These are phyloP conservation scores for Sebastiscus albofasciatus DNA, from an alignment of 2,797 vertebrate genomes.

Conservation along the genomic window DNA sequence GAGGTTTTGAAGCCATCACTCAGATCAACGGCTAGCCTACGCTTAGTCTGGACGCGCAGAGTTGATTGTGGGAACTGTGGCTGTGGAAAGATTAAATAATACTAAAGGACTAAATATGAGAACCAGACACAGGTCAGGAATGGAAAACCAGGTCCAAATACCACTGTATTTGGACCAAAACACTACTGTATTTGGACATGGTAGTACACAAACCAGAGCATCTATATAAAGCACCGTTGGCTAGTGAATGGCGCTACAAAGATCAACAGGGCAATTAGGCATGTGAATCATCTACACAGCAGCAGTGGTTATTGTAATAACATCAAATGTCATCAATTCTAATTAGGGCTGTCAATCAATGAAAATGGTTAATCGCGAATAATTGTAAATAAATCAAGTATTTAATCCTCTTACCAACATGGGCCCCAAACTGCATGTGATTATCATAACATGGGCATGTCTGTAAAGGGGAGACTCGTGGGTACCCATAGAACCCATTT, in stretches of 20 bases:
- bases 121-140: slow-evolving; percentile 46
- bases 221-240: slow-evolving; percentile 12
- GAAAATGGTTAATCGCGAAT: too few relatives aligned
- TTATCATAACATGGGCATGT: too few relatives aligned
- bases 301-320: not conserved
- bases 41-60: slow-evolving; percentile 25
- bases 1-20: slow-evolving; percentile 40
- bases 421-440: too few relatives aligned
- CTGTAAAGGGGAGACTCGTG: too few relatives aligned
- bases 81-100: slow-evolving; percentile 55
- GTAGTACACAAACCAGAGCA: slow-evolving; percentile 7
- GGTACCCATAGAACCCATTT: too few relatives aligned
- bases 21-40: slow-evolving; percentile 51
- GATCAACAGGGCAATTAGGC: slow-evolving; percentile 7
- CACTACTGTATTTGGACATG: too few relatives aligned
- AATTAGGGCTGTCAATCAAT: too few relatives aligned
- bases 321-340: not conserved
- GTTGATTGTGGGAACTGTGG: slow-evolving; percentile 39
- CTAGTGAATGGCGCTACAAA: not conserved
- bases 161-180: too few relatives aligned
- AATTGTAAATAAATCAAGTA: too few relatives aligned
- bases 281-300: not conserved
- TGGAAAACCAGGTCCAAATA: slow-evolving; percentile 21
- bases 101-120: slow-evolving; percentile 49
- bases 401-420: too few relatives aligned